These are phyloP conservation scores for Chaitophorus viminalis DNA, from an alignment of 2,888 invertebrate species.

Conservation along the genomic window DNA sequence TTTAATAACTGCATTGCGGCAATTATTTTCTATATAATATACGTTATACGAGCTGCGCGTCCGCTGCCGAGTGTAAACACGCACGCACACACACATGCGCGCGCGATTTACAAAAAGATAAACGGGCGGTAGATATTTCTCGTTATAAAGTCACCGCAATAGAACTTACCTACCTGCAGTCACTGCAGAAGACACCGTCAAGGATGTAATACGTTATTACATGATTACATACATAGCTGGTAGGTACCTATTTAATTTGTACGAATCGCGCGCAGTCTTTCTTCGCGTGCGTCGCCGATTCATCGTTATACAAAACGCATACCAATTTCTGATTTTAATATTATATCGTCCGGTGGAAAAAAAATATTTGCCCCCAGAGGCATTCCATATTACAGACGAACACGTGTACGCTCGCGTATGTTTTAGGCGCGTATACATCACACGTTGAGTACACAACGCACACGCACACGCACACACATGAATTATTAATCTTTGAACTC, in stretches of 20 bases:
- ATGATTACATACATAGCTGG: not conserved
- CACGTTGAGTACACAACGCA: not conserved
- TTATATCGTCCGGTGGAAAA: not conserved
- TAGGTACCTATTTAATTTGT: not conserved
- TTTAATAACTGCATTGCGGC: constrained; percentile 31
- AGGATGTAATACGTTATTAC: not conserved
- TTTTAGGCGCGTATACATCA: not conserved
- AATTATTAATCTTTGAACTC: not conserved
- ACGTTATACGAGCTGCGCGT: not conserved
- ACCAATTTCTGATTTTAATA: not conserved
- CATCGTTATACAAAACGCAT: not conserved
- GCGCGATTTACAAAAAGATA: not conserved
- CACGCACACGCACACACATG: not conserved
- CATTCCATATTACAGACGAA: not conserved
- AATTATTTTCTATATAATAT: constrained; percentile 23
- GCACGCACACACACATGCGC: not conserved
- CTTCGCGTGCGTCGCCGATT: not conserved
- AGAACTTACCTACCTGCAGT: not conserved
- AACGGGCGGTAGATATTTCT: not conserved
- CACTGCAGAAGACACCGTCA: too few species aligned
- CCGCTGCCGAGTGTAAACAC: not conserved
- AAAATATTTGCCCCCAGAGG: not conserved
- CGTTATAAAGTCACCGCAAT: not conserved
- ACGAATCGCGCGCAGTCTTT: not conserved
- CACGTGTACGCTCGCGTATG: not conserved